A percentile compares a stretch with the other conserved stretches of the same genome.
phyloP scores from a whole-genome alignment of 2,888 invertebrate species.

The Xestia ashworthii region DNA sequence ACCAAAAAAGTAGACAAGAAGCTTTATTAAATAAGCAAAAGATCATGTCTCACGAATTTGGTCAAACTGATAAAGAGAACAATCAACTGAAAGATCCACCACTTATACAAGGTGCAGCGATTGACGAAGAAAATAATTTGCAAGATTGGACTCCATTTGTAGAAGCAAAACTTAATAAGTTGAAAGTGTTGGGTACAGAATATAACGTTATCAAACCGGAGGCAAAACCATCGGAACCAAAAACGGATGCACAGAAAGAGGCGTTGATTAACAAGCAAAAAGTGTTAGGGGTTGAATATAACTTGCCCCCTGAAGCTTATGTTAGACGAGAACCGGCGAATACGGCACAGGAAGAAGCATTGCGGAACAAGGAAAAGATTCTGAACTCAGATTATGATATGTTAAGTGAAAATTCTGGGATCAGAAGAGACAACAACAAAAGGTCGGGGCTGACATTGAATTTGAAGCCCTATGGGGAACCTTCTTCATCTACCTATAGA shows the following conservation, averaged over 20 bases:
- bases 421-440: conserved; percentile 72
- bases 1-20: conserved; percentile 82
- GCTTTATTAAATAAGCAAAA: conserved; percentile 88
- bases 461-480: conserved; percentile 82
- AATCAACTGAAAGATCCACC: conserved; percentile 72
- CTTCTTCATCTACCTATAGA: conserved; percentile 51
- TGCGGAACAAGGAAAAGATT: conserved; percentile 79
- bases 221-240: conserved; percentile 69
- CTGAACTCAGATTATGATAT: conserved; percentile 73
- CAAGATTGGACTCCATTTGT: conserved; percentile 74
- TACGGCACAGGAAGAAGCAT: conserved; percentile 83
- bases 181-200: conserved; percentile 81
- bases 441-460: conserved; percentile 83
- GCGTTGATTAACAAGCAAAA: conserved; percentile 89
- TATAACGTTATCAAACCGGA: conserved; percentile 68
- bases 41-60: conserved; percentile 88
- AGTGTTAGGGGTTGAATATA: conserved; percentile 91
- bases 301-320: conserved; percentile 77
- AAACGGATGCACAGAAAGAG: conserved; percentile 89
- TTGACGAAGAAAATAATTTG: conserved; percentile 81
- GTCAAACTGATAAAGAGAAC: conserved; percentile 79
- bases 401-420: conserved; percentile 49
- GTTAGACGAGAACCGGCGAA: conserved; percentile 78
- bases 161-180: conserved; percentile 83
- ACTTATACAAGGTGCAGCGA: conserved; percentile 65